phyloP scores from a whole-genome alignment of 1,140 invertebrate genomes.

The Orussus abietinus region DNA sequence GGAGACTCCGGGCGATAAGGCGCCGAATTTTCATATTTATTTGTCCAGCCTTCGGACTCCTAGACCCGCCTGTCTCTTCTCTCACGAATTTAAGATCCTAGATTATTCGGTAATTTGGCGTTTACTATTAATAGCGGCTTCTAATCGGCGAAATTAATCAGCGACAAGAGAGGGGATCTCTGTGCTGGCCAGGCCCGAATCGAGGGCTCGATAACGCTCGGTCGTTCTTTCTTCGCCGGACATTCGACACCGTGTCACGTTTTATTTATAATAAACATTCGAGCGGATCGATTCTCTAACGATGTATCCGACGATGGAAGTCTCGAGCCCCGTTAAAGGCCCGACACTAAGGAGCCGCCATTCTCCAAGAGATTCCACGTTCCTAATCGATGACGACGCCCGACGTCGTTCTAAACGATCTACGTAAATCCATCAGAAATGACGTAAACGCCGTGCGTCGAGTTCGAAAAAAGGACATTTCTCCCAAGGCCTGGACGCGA shows the following conservation, averaged over 20 bases:
- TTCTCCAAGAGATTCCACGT: constrained; percentile 13
- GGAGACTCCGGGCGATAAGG: constrained; percentile 2
- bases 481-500: too few relatives aligned
- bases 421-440: constrained; percentile 7
- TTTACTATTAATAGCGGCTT: constrained; percentile 1
- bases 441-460: constrained; percentile 5
- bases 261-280: constrained; percentile 17
- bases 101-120: neutral
- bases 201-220: too few relatives aligned
- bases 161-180: constrained; percentile 1
- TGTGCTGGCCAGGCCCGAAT: constrained; percentile 13
- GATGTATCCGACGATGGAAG: constrained; percentile 1
- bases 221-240: constrained; percentile 10
- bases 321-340: constrained; percentile 19
- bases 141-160: constrained; percentile 12
- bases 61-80: too few relatives aligned
- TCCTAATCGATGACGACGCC: too few relatives aligned
- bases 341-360: constrained; percentile 22
- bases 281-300: constrained; percentile 12
- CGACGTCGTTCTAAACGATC: too few relatives aligned
- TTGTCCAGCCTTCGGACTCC: too few relatives aligned
- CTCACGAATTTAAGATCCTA: neutral
- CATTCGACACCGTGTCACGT: constrained; percentile 24
- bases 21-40: neutral
- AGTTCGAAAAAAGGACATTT: constrained; percentile 30